phyloP scores from a whole-genome alignment of 2,888 invertebrate species.

The Siphonodentalium dalli region DNA sequence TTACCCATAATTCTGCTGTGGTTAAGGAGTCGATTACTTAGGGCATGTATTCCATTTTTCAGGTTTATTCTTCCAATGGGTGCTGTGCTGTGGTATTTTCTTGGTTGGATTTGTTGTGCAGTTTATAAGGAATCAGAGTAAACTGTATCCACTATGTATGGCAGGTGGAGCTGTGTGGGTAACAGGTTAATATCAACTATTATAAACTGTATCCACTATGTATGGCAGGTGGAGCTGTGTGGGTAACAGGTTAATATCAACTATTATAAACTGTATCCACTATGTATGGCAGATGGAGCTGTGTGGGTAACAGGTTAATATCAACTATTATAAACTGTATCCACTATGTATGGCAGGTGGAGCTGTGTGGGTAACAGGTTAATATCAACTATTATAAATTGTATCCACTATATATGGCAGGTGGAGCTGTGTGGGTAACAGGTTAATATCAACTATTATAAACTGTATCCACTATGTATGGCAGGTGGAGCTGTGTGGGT shows the following conservation, averaged over 20 bases:
- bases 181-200: constrained; percentile 53
- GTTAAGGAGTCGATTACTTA: too few species aligned
- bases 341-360: constrained; percentile 68
- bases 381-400: neutral
- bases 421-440: too few species aligned
- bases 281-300: too few species aligned
- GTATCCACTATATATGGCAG: too few species aligned
- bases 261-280: too few species aligned
- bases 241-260: too few species aligned
- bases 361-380: constrained; percentile 66
- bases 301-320: constrained; percentile 53
- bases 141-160: constrained; percentile 67
- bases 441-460: too few species aligned
- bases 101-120: constrained; percentile 62
- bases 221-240: too few species aligned
- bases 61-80: constrained; percentile 69
- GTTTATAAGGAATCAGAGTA: constrained; percentile 53
- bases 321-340: constrained; percentile 63
- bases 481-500: too few species aligned
- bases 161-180: constrained; percentile 67
- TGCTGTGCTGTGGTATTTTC: constrained; percentile 65
- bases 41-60: constrained; percentile 23
- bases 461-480: too few species aligned
- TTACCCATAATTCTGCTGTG: too few species aligned
- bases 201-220: neutral